Base-by-base conservation (phyloP, 1,140 invertebrate species). In the Caenorhabditis latens region DNA sequence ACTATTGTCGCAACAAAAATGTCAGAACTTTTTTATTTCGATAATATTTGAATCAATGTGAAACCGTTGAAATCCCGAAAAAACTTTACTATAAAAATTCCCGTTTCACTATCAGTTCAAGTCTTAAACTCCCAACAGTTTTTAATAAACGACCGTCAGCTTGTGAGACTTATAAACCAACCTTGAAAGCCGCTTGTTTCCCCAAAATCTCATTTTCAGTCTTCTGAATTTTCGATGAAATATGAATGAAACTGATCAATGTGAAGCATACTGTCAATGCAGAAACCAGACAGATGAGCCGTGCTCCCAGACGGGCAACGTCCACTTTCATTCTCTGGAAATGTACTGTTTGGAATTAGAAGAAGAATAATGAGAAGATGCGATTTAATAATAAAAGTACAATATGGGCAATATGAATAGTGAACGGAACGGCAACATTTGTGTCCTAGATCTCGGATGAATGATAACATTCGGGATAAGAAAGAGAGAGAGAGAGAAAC, bases 221-320 rank as follows among this genome's bases (percentile, higher is more conserved):
- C 7, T 79, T 79, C 53, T 79, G 71, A 53, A 79, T 79, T 79
- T 79, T 79, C 7, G 71, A 79, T 32, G 46, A 79, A 79, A 79
- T 48, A 79, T 79, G 71, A 48, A 48, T 9, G 46, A 50, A 50
- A 43, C 7, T 79, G 14, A 79, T 79, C 46, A 79, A 9, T 53
- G 71, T 79, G 46, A 79, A 79, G 4, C 19, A 19, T 4, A 53
- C 46, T 13, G 71, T 79, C n/a, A 48, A 13, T 1, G 40, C 43
- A 13, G 71, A 79, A 24, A 79, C 46, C 7, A 79, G 43, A n/a
- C 71, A 79, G 19, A 79, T 14, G 9, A 79, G 71, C 13, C 43
- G 43, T 13, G 71, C 71, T 4, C 7, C 71, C 71, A 79, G 53
- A 79, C 46, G 71, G 19, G 71, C 65, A 46, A 71, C 65, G 24